Evolutionary conservation across 2,113 vertebrate species (phyloP), one percentile per base, ranked within the genome.

Genomic region (Hepsetus odoe): DNA sequence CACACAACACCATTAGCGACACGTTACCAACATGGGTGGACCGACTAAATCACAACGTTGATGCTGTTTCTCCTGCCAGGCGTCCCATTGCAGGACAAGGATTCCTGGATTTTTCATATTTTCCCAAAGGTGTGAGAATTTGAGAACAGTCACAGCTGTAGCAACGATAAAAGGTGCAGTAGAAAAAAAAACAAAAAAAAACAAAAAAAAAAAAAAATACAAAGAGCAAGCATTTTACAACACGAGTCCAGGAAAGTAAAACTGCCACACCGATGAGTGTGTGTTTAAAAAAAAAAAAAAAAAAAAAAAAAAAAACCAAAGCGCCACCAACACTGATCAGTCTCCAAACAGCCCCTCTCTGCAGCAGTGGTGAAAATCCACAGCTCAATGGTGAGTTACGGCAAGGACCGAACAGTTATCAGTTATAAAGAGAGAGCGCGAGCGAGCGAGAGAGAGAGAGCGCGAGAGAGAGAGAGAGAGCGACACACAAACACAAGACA

Each of bases 181-280:
- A 68, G 42, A 66, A 71, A 66, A 71, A 30, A 20, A 67, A 62
- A n/a, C n/a, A n/a, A n/a, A n/a, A n/a, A n/a, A n/a, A n/a, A n/a
- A n/a, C n/a, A n/a, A n/a, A n/a, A n/a, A n/a, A n/a, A n/a, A n/a
- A n/a, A n/a, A n/a, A n/a, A n/a, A n/a, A n/a, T n/a, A n/a, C n/a
- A n/a, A n/a, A n/a, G n/a, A 35, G 26, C 30, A 42, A 64, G 46
- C 28, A 33, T 69, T 69, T 73, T 32, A 77, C 55, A 65, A 61
- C 61, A 58, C n/a, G 5, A 62, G 59, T 71, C 59, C 72, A 20
- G 59, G 65, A 56, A 59, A 62, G 74, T 22, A 72, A 32, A 69
- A 32, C 64, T n/a, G 62, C 38, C 24, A 56, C 55, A 32, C 14
- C 35, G 42, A 30, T 20, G 24, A 49, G 64, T 20, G 40, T 32